These are phyloP conservation scores for Melanotaenia trifasciata DNA, from an alignment of 2,797 vertebrate genomes.

Conservation along the genomic window DNA sequence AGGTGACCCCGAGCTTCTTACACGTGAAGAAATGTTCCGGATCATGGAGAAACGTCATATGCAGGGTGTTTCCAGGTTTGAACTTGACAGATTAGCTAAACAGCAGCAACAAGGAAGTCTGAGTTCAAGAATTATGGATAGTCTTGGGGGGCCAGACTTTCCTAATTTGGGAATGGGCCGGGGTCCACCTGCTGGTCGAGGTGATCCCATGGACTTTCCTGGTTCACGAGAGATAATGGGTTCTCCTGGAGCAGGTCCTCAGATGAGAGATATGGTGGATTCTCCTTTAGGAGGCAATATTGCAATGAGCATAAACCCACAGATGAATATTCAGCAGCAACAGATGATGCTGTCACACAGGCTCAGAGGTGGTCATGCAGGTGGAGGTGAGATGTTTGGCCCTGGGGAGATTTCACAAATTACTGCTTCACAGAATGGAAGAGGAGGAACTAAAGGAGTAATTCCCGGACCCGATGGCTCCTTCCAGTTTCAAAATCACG, in stretches of 20 bases:
- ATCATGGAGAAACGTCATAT: constrained; percentile 92
- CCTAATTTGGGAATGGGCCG: constrained; percentile 81
- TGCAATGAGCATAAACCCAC: constrained; percentile 91
- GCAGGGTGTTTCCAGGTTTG: constrained; percentile 88
- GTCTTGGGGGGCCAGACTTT: constrained; percentile 76
- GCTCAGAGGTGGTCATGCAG: constrained; percentile 84
- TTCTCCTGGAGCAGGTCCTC: constrained; percentile 84
- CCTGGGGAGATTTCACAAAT: constrained; percentile 88
- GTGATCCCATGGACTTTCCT: constrained; percentile 90
- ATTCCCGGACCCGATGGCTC: constrained; percentile 81
- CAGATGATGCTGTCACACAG: constrained; percentile 92
- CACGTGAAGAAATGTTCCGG: constrained; percentile 92
- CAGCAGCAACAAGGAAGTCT: constrained; percentile 83
- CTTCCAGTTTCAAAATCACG: constrained; percentile 88
- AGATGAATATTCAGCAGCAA: constrained; percentile 90
- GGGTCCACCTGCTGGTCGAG: constrained; percentile 77
- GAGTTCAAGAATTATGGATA: constrained; percentile 77
- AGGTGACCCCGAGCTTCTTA: constrained; percentile 89
- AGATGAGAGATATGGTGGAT: constrained; percentile 90
- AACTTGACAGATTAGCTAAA: constrained; percentile 91
- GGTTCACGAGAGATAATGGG: constrained; percentile 89
- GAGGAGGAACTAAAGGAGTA: constrained; percentile 87
- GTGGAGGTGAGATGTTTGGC: constrained; percentile 84
- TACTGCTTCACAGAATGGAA: constrained; percentile 84
- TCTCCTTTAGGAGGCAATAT: constrained; percentile 88